phyloP scores from a whole-genome alignment of 2,888 invertebrate genomes.

The Leptopterna dolabrata region DNA sequence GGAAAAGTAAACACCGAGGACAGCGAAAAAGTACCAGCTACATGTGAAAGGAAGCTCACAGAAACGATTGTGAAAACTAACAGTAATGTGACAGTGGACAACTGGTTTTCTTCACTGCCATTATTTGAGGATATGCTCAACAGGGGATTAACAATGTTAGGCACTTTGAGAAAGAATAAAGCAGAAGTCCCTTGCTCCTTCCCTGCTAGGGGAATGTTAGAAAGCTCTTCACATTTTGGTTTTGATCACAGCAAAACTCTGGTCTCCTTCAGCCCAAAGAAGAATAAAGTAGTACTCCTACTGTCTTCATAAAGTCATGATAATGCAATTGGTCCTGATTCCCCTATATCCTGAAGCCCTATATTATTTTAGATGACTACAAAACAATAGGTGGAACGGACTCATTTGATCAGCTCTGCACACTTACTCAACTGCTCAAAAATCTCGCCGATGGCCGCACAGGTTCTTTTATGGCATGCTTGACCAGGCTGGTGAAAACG shows the following conservation, averaged over 20 bases:
- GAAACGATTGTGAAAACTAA: slow-evolving; percentile 55
- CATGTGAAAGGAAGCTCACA: slow-evolving; percentile 57
- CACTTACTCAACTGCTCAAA: slow-evolving; percentile 60
- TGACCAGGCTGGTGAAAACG: no score
- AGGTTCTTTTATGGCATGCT: no score
- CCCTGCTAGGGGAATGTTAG: not conserved
- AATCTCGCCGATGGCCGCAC: slow-evolving; percentile 62
- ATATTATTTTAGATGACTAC: slow-evolving; percentile 63
- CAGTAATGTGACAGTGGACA: slow-evolving; percentile 60
- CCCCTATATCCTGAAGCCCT: slow-evolving; percentile 63
- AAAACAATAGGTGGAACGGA: slow-evolving; percentile 64
- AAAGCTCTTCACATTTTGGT: slow-evolving; percentile 4
- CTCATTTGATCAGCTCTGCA: slow-evolving; percentile 62
- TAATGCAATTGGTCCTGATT: slow-evolving; percentile 60
- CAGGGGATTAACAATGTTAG: slow-evolving; percentile 19
- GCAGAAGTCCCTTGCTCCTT: slow-evolving; percentile 49
- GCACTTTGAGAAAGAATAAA: slow-evolving; percentile 50
- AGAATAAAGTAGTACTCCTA: slow-evolving; percentile 60
- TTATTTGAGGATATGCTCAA: slow-evolving; percentile 58
- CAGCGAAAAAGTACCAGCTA: slow-evolving; percentile 6
- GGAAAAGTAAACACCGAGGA: slow-evolving; percentile 28
- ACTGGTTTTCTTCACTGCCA: slow-evolving; percentile 46
- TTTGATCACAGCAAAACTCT: slow-evolving; percentile 36
- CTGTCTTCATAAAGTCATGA: slow-evolving; percentile 63
- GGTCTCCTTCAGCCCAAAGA: slow-evolving; percentile 60